Percentiles rank a stretch among this genome's conserved stretches.
These are phyloP conservation scores for Luffia ferchaultella DNA, from an alignment of 2,888 invertebrate species.

Conservation along the genomic window DNA sequence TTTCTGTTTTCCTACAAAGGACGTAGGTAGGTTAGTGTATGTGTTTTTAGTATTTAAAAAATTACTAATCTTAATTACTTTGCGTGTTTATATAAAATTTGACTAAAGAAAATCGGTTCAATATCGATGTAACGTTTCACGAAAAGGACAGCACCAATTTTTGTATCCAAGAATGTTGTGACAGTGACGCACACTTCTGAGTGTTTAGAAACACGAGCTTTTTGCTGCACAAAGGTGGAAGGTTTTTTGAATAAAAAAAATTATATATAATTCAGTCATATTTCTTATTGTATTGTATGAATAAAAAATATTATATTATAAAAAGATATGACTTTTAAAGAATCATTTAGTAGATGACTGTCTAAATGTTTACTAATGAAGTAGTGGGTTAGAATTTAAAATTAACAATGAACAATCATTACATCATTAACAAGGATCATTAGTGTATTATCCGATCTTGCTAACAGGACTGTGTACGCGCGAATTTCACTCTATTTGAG, in stretches of 20 bases:
- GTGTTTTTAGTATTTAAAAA: slow-evolving; percentile 15
- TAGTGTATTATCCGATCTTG: too few species aligned
- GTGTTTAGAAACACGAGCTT: slow-evolving; percentile 23
- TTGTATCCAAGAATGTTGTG: slow-evolving; percentile 20
- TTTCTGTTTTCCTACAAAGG: slow-evolving; percentile 30
- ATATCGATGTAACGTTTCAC: not conserved
- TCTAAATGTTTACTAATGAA: not conserved
- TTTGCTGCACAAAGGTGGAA: slow-evolving; percentile 22
- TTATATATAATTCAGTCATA: too few species aligned
- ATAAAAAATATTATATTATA: too few species aligned
- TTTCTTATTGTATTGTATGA: too few species aligned
- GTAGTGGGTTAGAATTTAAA: not conserved
- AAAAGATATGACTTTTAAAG: too few species aligned
- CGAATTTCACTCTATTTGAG: too few species aligned
- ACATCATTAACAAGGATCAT: not conserved
- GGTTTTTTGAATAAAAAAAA: too few species aligned
- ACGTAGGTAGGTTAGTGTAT: slow-evolving; percentile 36
- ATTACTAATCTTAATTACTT: not conserved
- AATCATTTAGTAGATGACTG: too few species aligned
- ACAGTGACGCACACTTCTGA: slow-evolving; percentile 12
- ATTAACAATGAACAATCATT: not conserved
- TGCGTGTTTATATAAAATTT: not conserved
- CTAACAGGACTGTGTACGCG: too few species aligned
- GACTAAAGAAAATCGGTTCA: not conserved
- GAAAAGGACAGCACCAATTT: slow-evolving; percentile 14